Evolutionary conservation across 2,888 invertebrate genomes (phyloP).

Genomic region (Zootermopsis nevadensis): DNA sequence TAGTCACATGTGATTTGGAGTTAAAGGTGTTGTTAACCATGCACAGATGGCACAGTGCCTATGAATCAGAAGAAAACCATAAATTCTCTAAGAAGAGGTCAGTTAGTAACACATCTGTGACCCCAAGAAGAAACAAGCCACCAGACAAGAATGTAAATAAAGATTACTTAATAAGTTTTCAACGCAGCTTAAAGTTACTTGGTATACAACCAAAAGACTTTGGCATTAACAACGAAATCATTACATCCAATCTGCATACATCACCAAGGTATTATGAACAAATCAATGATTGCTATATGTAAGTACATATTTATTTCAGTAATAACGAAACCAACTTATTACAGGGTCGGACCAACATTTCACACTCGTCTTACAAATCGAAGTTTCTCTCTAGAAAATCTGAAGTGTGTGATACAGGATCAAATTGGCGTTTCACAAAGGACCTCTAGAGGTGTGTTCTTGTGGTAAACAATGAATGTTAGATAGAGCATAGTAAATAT

Average conservation of each 20-base stretch:
- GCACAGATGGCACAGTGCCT: not conserved
- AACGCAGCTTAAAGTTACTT: constrained; percentile 55
- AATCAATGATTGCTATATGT: not conserved
- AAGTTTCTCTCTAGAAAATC: constrained; percentile 48
- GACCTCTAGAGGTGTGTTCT: constrained; percentile 1
- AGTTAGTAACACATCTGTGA: not conserved
- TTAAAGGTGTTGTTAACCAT: no score
- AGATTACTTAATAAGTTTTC: constrained; percentile 48
- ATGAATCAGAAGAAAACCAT: not conserved
- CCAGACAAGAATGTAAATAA: not conserved
- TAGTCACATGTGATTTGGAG: no score
- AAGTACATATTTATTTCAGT: not conserved
- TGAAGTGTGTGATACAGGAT: constrained; percentile 36
- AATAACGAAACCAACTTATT: not conserved
- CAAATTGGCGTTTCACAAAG: constrained; percentile 23
- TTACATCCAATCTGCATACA: not conserved
- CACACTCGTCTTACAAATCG: constrained; percentile 47
- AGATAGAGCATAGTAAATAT: no score
- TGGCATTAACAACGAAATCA: constrained; percentile 42
- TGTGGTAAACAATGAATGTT: no score
- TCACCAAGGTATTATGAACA: no score
- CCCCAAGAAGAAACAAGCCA: not conserved
- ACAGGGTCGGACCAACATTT: constrained; percentile 36
- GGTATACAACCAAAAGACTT: constrained; percentile 55
- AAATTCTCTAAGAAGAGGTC: not conserved